Conservation (phyloP, 2,797 vertebrate species). For the Limnodromus scolopaceus region DNA sequence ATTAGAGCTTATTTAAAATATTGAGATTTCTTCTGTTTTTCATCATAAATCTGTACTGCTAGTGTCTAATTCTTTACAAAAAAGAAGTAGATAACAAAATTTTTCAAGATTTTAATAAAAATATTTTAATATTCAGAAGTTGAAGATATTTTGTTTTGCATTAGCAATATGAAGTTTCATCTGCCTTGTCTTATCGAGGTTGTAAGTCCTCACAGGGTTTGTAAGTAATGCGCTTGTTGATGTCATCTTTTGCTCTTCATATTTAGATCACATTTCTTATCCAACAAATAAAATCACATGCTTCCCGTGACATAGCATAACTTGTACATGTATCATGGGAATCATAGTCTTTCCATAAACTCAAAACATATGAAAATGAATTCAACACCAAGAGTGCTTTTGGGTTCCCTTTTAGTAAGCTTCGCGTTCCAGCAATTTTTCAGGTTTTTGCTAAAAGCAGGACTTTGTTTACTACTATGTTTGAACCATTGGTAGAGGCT, state of each 20-base stretch:
- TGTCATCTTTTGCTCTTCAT: not conserved
- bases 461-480: not conserved
- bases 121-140: not conserved
- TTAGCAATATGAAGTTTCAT: not conserved
- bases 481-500: not conserved
- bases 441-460: not conserved
- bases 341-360: not conserved
- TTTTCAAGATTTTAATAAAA: not conserved
- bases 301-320: not conserved
- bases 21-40: not conserved
- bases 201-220: accelerated
- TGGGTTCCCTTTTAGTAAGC: not conserved
- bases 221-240: not conserved
- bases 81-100: not conserved
- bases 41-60: not conserved
- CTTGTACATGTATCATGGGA: not conserved
- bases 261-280: not conserved
- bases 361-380: not conserved
- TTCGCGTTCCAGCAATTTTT: not conserved
- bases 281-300: not conserved
- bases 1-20: not conserved
- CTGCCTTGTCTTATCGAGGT: not conserved
- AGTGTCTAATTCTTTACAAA: not conserved
- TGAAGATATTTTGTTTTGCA: not conserved
- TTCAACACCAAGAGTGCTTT: not conserved